Evolutionary conservation across 2,888 invertebrate species (phyloP), one percentile per base, ranked within the genome.

Genomic region (Drosophila percnosoma): DNA sequence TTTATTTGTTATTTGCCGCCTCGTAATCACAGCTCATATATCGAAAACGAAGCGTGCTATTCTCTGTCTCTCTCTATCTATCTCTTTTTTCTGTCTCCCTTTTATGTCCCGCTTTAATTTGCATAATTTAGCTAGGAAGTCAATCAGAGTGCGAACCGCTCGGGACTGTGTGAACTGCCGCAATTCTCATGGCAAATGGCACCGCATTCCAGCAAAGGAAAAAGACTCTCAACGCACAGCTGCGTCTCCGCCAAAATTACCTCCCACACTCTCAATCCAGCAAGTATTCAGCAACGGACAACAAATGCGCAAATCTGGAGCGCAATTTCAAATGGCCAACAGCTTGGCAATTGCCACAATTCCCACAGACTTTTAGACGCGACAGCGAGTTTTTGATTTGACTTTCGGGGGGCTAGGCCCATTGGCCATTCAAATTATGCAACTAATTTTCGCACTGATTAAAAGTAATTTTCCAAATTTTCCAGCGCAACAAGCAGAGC

Each of bases 381-480:
- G 49, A 33, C n/a, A 29, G 55, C 54, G 15, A 58, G 29, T 54
- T 18, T 34, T 31, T 15, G 7, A 15, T 4, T 70, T 51, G 34
- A 33, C 29, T 42, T 45, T 24, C 15, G 4, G 34, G 42, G 40
- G 48, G 24, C 55, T 67, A 54, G 69, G 53, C 62, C 70, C 75
- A 79, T 68, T 58, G 78, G 73, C 67, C 42, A 73, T 67, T 72
- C 73, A 78, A 86, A 86, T 87, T 87, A 85, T 71, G 64, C 71
- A 81, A 75, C 85, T 87, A 85, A 90, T 82, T 87, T 90, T 88
- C 78, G 78, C 78, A 81, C 86, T 87, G 87, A 87, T 87, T 90
- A 89, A 86, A 86, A 75, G 87, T 75, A 87, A 87, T 87, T 87
- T 90, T 87, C 73, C 69, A 75, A 83, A 83, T 80, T 86, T 83